phyloP scores from a whole-genome alignment of 2,888 invertebrate genomes.

The Drosophila koepferae region DNA sequence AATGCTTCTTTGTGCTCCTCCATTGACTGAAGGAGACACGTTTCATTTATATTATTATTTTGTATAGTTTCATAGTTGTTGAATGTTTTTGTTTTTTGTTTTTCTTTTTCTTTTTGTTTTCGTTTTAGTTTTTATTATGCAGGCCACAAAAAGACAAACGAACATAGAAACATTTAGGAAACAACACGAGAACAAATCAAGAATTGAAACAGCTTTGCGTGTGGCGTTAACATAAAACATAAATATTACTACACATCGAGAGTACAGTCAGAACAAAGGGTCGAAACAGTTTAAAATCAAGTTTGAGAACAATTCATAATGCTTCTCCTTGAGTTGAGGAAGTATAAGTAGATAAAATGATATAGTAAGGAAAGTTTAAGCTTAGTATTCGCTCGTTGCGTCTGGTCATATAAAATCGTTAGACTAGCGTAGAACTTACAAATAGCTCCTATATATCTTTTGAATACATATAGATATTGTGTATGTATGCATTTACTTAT shows the following conservation, averaged over 20 bases:
- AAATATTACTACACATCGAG: neutral
- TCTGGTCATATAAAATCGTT: slow-evolving; percentile 37
- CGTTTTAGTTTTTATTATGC: slow-evolving; percentile 17
- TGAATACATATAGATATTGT: neutral
- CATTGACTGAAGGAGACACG: slow-evolving; percentile 26
- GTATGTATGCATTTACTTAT: neutral
- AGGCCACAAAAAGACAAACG: slow-evolving; percentile 32
- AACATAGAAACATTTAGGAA: neutral
- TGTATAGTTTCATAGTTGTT: slow-evolving; percentile 21
- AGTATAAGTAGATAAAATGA: neutral
- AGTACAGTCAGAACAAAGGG: neutral
- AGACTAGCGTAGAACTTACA: slow-evolving; percentile 30
- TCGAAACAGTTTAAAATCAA: neutral
- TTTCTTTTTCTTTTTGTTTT: neutral
- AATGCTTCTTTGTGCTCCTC: slow-evolving; percentile 64
- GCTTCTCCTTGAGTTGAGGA: neutral
- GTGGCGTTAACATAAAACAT: slow-evolving; percentile 1
- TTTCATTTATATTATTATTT: slow-evolving; percentile 30
- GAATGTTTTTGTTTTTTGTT: neutral
- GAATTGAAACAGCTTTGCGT: neutral
- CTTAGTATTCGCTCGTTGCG: slow-evolving; percentile 42
- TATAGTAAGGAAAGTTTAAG: slow-evolving; percentile 7
- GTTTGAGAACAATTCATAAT: neutral
- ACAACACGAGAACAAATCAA: neutral
- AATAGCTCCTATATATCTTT: slow-evolving; percentile 11